Percentiles rank a stretch among this genome's conserved stretches.
phyloP scores from a whole-genome alignment of 2,113 vertebrate genomes.

The Heliornis fulica region DNA sequence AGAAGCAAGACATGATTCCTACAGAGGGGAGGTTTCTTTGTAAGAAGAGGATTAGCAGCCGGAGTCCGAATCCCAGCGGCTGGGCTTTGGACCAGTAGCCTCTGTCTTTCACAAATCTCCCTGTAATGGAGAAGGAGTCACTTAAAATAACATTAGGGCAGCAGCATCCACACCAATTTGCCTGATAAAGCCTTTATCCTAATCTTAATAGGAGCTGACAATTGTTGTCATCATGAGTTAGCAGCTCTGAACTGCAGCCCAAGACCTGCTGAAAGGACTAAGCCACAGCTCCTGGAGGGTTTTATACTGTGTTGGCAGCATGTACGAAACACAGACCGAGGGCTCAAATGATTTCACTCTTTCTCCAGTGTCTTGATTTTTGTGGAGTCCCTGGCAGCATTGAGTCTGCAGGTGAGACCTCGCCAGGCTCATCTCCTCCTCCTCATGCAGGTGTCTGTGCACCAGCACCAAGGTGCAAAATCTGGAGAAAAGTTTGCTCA shows the following conservation, averaged over 20 bases:
- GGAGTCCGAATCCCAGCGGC: rapidly evolving
- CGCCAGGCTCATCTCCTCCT: rapidly evolving
- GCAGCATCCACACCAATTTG: not conserved
- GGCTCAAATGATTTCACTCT: not conserved
- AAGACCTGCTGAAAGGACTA: not conserved
- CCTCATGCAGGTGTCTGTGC: rapidly evolving
- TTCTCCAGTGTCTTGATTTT: not conserved
- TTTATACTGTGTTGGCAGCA: not conserved
- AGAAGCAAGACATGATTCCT: not conserved
- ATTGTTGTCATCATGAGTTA: slow-evolving; percentile 27
- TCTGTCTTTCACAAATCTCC: not conserved
- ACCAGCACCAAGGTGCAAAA: not conserved
- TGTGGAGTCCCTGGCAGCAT: rapidly evolving
- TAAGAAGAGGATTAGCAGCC: not conserved
- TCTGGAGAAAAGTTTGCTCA: not conserved
- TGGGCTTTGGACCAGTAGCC: not conserved
- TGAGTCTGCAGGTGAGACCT: not conserved
- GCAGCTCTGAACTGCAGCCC: not conserved
- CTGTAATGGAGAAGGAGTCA: not conserved
- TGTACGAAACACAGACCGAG: not conserved
- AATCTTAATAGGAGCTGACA: slow-evolving; percentile 41
- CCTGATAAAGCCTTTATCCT: slow-evolving; percentile 10
- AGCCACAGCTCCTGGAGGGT: not conserved
- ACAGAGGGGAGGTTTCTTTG: not conserved
- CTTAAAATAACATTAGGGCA: not conserved